Conservation (phyloP, 1,140 invertebrate genomes). For the Drosophila nikananu region DNA sequence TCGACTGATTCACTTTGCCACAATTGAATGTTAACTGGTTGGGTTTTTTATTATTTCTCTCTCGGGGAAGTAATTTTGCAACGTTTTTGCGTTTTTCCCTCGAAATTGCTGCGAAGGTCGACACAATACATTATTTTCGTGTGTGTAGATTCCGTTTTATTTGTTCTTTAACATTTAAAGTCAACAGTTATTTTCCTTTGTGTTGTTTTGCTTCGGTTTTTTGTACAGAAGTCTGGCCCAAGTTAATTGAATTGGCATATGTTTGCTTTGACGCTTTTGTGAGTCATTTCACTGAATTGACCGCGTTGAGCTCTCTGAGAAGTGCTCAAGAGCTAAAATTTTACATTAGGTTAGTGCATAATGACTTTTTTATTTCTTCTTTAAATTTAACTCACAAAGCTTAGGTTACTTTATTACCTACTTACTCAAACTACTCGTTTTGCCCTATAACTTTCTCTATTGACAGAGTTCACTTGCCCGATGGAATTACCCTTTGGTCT, state of each 20-base stretch:
- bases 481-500: conserved; percentile 17
- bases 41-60: conserved; percentile 25
- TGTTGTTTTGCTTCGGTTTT: conserved; percentile 14
- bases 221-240: conserved; percentile 23
- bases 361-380: background rate
- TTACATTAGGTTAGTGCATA: background rate
- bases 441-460: background rate
- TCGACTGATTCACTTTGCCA: conserved; percentile 54
- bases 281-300: conserved; percentile 26
- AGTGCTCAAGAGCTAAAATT: background rate
- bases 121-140: conserved; percentile 37
- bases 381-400: background rate
- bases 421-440: background rate
- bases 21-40: conserved; percentile 22
- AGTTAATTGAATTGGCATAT: conserved; percentile 36
- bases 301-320: background rate
- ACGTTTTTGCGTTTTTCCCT: conserved; percentile 67
- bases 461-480: background rate
- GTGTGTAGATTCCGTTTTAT: conserved; percentile 43
- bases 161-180: conserved; percentile 67
- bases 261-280: conserved; percentile 29
- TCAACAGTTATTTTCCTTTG: conserved; percentile 65
- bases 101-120: conserved; percentile 71
- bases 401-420: background rate
- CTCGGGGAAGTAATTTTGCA: conserved; percentile 61